phyloP scores from a whole-genome alignment of 2,888 invertebrate genomes.

The Drosophila rubida region DNA sequence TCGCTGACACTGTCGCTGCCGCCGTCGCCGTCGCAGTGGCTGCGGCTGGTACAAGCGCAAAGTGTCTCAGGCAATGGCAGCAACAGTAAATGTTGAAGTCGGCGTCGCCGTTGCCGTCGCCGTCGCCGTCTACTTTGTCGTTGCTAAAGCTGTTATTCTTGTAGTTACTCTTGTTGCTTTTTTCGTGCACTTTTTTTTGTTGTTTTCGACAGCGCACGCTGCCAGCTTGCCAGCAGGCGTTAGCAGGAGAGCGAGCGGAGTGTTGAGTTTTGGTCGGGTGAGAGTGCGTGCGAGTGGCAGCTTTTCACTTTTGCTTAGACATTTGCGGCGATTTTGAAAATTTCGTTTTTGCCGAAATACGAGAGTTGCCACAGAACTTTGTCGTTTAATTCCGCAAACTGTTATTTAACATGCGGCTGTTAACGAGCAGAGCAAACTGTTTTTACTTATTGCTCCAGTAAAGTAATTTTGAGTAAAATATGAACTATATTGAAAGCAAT shows the following conservation, averaged over 20 bases:
- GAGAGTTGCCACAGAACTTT: conserved; percentile 39
- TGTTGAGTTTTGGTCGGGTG: conserved; percentile 19
- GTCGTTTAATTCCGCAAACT: neutral
- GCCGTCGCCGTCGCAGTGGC: conserved; percentile 9
- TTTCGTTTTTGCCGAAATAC: conserved; percentile 23
- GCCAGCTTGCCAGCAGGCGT: conserved; percentile 28
- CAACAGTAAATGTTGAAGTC: conserved; percentile 7
- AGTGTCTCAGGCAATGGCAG: conserved; percentile 58
- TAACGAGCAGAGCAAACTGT: neutral
- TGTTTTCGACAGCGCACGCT: conserved; percentile 46
- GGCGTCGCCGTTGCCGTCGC: conserved; percentile 24
- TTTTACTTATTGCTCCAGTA: no score
- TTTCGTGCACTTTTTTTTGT: conserved; percentile 40
- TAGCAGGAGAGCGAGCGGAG: neutral
- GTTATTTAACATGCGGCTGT: neutral
- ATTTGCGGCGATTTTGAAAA: conserved; percentile 51
- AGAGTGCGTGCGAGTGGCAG: conserved; percentile 62
- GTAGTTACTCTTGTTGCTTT: conserved; percentile 19
- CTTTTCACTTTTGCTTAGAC: conserved; percentile 58
- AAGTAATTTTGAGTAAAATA: no score
- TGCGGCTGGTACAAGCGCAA: conserved; percentile 41
- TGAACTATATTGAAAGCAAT: no score
- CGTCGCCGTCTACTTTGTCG: conserved; percentile 18
- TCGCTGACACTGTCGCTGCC: conserved; percentile 36
- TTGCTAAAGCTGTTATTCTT: conserved; percentile 19